Base-by-base conservation (phyloP, 1,140 invertebrate species). In the Melipona quadrifasciata region DNA sequence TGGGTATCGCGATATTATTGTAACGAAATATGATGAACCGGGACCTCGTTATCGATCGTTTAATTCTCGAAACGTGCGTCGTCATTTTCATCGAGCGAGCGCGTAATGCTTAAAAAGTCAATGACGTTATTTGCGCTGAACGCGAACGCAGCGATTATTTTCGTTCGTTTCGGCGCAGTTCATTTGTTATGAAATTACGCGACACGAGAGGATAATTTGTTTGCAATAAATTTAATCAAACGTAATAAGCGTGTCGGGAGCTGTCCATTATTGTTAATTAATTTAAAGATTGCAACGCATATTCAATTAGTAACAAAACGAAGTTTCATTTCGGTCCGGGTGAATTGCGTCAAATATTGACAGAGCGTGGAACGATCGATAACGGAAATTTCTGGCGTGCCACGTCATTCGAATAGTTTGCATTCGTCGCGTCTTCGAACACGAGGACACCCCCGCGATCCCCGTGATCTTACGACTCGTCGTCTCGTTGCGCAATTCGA, bases 191-290 rank as follows among this genome's bases (percentile, higher is more conserved):
- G 47, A 65, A 82, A 82, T 75, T 55, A 75, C 31, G 31, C 47
- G 21, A 55, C n/a, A 17, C 27, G 19, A 8, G 61, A 31, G 24
- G 21, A 70, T 65, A 65, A 82, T 82, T 82, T 47, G 71, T n/a
- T 34, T 27, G 21, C 21, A 8, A 65, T 12, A 82, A 82, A 82
- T 75, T 75, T 65, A 55, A 82, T 82, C 24, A 75, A 72, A 19
- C 19, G 21, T 58, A 72, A 80, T 80, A 80, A 82, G 55, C 80
- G 39, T 8, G 57, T 2, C 80, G 16, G 58, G 58, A n/a, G 24
- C 27, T 75, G 58, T 75, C 24, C 72, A 74, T 82, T 82, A 82
- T 82, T 65, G 80, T 75, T 65, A 65, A 82, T 82, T 61, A 82
- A 82, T 82, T 27, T 14, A 51, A 75, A 65, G 71, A 81, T 65